Evolutionary conservation across 2,888 invertebrate genomes (phyloP), one percentile per base, ranked within the genome.

Genomic region (Steinernema carpocapsae): DNA sequence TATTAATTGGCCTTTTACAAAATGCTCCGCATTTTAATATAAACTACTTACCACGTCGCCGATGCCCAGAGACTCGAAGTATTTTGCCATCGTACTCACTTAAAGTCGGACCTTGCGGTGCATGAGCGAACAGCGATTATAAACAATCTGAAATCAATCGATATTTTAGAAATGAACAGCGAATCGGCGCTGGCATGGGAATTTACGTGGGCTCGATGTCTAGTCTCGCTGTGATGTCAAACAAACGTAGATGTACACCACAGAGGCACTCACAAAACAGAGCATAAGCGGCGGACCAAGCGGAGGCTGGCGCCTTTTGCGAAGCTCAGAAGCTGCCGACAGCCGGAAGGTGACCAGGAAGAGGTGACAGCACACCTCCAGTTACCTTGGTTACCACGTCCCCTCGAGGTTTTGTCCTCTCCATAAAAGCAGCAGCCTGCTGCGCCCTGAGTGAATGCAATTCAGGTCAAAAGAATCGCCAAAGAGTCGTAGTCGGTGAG

Each of bases 401-500:
- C 29, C 32, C 64, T 64, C 32, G 12, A 17, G 17, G 48, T 64
- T 64, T 64, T 64, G 64, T 32, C 64, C 64, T 64, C 64, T 64
- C 64, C 64, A 64, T 64, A 29, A 32, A 64, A 64, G 64, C 64
- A 64, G 64, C 3, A 29, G 37, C 10, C 4, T 37, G 37, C 37
- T 56, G 56, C 56, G 56, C 26, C 26, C 32, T 48, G 64, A 64
- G 64, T 32, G 64, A 29, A 29, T 37, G 64, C 64, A 64, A 64
- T 64, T 64, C 64, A 64, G 64, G 64, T 64, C 64, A 64, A 29
- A 64, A 64, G 64, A 64, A 64, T 64, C 64, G 64, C 64, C 64
- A 64, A 29, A 26, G 24, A 32, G 64, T 29, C 32, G 19, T 14
- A 43, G 43, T 7, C 48, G 19, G 32, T 64, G 64, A 64, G 64